A percentile compares a stretch with the other conserved stretches of the same genome.
Conservation (phyloP, 92 coral and sea anemone genomes). For the Epizoanthus scotinus region DNA sequence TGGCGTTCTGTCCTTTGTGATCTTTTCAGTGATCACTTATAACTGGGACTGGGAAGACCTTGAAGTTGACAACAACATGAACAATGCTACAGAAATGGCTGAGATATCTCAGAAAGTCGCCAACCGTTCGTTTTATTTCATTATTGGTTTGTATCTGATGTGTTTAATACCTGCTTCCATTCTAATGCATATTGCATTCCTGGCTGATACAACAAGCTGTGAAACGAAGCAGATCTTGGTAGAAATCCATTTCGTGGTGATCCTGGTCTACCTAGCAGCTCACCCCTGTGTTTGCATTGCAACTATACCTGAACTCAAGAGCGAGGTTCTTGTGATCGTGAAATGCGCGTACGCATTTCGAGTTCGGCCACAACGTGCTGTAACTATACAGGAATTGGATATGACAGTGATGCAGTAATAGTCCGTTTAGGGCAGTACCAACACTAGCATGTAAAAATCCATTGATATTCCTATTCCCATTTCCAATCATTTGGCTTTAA, state of each 20-base stretch:
- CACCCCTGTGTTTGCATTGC: slow-evolving; percentile 8
- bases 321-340: neutral
- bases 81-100: neutral
- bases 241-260: slow-evolving; percentile 23
- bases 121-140: slow-evolving; percentile 2
- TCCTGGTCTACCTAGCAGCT: slow-evolving; percentile 9
- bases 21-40: neutral
- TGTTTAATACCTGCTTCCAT: slow-evolving; percentile 21
- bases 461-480: no score
- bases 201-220: slow-evolving; percentile 12
- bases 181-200: slow-evolving; percentile 15
- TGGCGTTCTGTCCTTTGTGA: slow-evolving; percentile 19
- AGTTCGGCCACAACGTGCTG: slow-evolving; percentile 15
- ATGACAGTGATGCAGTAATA: slow-evolving; percentile 15
- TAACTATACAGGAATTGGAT: slow-evolving; percentile 4
- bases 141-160: slow-evolving; percentile 11
- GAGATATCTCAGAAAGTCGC: neutral
- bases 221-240: neutral
- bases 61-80: neutral
- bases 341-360: slow-evolving; percentile 5
- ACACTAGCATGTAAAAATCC: no score
- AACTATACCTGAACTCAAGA: slow-evolving; percentile 14
- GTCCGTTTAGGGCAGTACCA: no score
- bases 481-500: no score
- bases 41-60: slow-evolving; percentile 36